Percentiles rank a stretch among this genome's conserved stretches.
Conservation (phyloP, 2,797 vertebrate species). For the Enteromius mattozi region DNA sequence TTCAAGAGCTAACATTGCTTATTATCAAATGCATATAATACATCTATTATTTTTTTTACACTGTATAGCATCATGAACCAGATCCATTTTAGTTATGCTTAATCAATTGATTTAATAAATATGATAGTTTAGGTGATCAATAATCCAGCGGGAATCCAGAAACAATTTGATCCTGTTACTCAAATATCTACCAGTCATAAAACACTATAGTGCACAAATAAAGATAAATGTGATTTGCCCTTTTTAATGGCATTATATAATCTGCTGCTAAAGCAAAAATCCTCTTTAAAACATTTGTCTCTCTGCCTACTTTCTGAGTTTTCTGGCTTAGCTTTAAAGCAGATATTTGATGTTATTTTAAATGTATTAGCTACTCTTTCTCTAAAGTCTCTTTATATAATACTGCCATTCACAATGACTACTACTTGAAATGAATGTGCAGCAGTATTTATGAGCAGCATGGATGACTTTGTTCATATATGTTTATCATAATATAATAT, state of each 20-base stretch:
- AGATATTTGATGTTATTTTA: not conserved
- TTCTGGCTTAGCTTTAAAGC: constrained; percentile 8
- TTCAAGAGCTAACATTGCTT: constrained; percentile 9
- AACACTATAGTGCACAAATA: not conserved
- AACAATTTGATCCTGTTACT: not conserved
- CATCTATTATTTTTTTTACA: too few relatives aligned
- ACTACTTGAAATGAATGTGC: not conserved
- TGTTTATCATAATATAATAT: constrained; percentile 4
- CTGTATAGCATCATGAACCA: not conserved
- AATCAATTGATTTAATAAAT: constrained; percentile 9
- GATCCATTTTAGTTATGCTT: not conserved
- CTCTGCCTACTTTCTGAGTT: not conserved
- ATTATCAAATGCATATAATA: not conserved
- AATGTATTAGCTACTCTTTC: not conserved
- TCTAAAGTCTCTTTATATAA: constrained; percentile 15
- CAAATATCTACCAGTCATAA: not conserved
- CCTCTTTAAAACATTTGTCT: constrained; percentile 18
- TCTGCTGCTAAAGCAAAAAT: constrained; percentile 14
- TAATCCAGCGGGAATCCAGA: not conserved
- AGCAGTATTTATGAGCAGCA: not conserved
- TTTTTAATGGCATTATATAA: constrained; percentile 3
- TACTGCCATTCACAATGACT: not conserved
- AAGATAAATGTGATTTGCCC: not conserved
- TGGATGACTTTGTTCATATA: not conserved
- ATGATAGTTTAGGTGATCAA: not conserved